These are phyloP conservation scores for Eriocheir sinensis DNA, from an alignment of 1,140 invertebrate genomes.

Conservation along the genomic window DNA sequence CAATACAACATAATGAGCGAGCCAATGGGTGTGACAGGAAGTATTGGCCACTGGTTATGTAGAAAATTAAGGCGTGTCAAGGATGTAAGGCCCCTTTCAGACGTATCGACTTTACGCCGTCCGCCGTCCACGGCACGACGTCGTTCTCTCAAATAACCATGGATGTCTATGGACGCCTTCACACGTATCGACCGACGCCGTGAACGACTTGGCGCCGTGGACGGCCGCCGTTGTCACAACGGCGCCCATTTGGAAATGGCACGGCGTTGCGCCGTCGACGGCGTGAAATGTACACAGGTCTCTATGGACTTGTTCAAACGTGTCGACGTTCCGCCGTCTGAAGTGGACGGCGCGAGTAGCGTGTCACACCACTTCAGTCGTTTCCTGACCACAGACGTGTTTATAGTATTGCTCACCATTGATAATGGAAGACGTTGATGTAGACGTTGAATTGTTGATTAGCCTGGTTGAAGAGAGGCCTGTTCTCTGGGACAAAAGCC, in stretches of 20 bases:
- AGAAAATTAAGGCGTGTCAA: no score
- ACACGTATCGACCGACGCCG: background rate
- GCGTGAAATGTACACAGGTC: constrained; percentile 29
- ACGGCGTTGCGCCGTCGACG: background rate
- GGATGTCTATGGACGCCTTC: constrained; percentile 30
- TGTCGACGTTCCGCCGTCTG: background rate
- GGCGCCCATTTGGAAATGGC: background rate
- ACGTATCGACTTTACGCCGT: constrained; percentile 32
- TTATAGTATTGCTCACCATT: background rate
- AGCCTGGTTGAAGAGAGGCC: constrained; percentile 54
- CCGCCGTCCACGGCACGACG: constrained; percentile 35
- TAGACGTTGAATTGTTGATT: constrained; percentile 37
- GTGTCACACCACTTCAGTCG: no score
- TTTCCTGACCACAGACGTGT: no score
- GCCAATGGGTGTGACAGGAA: no score
- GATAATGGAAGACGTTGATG: constrained; percentile 40
- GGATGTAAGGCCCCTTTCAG: no score
- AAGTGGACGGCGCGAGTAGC: no score
- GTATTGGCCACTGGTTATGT: no score
- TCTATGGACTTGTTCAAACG: constrained; percentile 26
- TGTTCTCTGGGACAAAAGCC: constrained; percentile 56
- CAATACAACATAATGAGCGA: no score
- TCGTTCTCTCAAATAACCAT: constrained; percentile 12
- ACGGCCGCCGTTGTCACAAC: no score
- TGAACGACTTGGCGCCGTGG: background rate